phyloP scores from a whole-genome alignment of 2,888 invertebrate species.

The Halictus quadricinctus region DNA sequence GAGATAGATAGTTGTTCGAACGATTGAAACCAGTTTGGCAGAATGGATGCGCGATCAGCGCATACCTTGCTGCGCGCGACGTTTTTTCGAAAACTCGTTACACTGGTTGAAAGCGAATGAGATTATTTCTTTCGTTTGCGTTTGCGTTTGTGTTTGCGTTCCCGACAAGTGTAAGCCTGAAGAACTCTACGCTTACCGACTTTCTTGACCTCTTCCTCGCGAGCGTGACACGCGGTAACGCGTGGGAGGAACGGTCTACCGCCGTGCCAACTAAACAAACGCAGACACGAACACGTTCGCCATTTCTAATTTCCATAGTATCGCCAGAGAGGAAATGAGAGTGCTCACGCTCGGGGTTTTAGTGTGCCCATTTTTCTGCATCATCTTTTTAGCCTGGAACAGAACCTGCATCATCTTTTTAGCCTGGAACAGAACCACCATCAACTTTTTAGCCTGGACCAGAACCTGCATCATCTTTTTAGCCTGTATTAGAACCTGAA shows the following conservation, averaged over 20 bases:
- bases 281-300: neutral
- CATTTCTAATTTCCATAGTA: too few species aligned
- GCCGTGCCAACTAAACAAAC: neutral
- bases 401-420: too few species aligned
- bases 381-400: too few species aligned
- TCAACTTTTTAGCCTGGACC: too few species aligned
- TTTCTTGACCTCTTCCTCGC: neutral
- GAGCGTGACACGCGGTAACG: neutral
- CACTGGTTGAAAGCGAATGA: slow-evolving; percentile 77
- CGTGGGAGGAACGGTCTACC: neutral
- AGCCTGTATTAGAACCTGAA: too few species aligned
- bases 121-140: slow-evolving; percentile 69
- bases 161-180: slow-evolving; percentile 2
- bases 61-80: neutral
- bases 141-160: neutral
- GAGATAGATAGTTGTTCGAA: neutral
- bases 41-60: neutral
- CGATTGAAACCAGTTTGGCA: neutral
- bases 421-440: too few species aligned
- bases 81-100: slow-evolving; percentile 63
- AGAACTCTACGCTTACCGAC: slow-evolving; percentile 3
- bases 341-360: too few species aligned
- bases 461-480: too few species aligned
- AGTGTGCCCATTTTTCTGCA: too few species aligned
- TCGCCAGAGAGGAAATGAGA: too few species aligned